These are phyloP conservation scores for Chitala chitala DNA, from an alignment of 2,113 vertebrate genomes.

Conservation along the genomic window DNA sequence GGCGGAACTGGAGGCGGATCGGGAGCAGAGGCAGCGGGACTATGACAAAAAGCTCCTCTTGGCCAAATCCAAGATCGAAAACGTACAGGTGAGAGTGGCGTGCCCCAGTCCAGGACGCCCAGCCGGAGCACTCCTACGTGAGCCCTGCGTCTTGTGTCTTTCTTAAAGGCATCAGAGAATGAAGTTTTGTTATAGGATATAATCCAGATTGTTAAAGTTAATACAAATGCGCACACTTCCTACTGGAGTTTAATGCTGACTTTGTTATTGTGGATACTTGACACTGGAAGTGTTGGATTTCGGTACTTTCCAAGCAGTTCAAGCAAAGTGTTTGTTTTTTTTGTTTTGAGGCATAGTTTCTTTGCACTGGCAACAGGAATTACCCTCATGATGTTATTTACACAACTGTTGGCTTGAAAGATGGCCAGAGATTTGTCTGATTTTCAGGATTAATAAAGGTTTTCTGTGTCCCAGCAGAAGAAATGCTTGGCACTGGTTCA, in stretches of 20 bases:
- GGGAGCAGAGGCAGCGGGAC: constrained; percentile 89
- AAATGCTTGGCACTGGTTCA: neutral
- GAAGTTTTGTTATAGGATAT: too few relatives aligned
- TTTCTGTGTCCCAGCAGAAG: neutral
- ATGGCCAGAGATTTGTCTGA: neutral
- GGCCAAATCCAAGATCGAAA: constrained; percentile 93
- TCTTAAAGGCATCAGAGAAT: too few relatives aligned
- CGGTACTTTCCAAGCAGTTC: constrained; percentile 11
- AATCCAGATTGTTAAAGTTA: too few relatives aligned
- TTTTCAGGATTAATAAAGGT: neutral
- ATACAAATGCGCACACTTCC: too few relatives aligned
- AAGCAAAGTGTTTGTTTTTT: neutral
- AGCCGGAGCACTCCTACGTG: too few relatives aligned
- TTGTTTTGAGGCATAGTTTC: neutral
- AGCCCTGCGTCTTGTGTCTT: too few relatives aligned
- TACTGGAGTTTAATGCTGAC: neutral
- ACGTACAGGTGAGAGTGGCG: constrained; percentile 71
- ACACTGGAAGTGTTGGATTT: too few relatives aligned
- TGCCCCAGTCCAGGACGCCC: too few relatives aligned
- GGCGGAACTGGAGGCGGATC: constrained; percentile 76
- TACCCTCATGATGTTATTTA: neutral
- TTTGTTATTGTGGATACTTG: neutral
- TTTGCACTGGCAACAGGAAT: neutral
- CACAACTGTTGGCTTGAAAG: neutral
- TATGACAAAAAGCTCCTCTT: constrained; percentile 93